phyloP scores from a whole-genome alignment of 2,888 invertebrate genomes.

The Bombylius major region DNA sequence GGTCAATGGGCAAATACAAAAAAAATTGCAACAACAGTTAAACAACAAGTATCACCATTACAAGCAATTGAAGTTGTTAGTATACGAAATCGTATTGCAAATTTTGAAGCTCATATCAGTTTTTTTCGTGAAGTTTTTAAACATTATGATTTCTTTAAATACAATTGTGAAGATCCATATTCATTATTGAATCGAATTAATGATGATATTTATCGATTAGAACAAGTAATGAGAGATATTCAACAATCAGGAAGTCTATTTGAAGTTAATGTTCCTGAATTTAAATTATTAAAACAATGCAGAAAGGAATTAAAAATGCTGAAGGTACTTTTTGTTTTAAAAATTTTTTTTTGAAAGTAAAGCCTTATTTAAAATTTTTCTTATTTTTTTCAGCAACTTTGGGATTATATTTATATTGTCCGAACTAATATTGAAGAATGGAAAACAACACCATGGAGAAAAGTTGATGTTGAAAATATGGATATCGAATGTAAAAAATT shows the following conservation, averaged over 20 bases:
- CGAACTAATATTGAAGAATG: slow-evolving; percentile 87
- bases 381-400: slow-evolving; percentile 56
- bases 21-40: slow-evolving; percentile 78
- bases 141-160: slow-evolving; percentile 62
- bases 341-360: neutral
- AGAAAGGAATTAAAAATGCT: slow-evolving; percentile 78
- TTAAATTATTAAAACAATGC: slow-evolving; percentile 83
- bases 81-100: slow-evolving; percentile 72
- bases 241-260: slow-evolving; percentile 85
- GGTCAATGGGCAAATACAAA: slow-evolving; percentile 94
- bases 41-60: slow-evolving; percentile 88
- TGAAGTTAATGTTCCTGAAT: slow-evolving; percentile 90
- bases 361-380: neutral
- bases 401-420: slow-evolving; percentile 90
- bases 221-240: slow-evolving; percentile 74
- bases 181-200: slow-evolving; percentile 64
- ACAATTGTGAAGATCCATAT: slow-evolving; percentile 61
- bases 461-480: slow-evolving; percentile 97
- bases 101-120: slow-evolving; percentile 71
- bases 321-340: slow-evolving; percentile 58
- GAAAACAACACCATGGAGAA: slow-evolving; percentile 95
- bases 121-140: slow-evolving; percentile 84
- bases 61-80: slow-evolving; percentile 89
- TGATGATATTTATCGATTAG: slow-evolving; percentile 62
- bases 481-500: slow-evolving; percentile 97